Evolutionary conservation across 2,888 invertebrate species (phyloP).

Genomic region (Clepsis dumicolana): DNA sequence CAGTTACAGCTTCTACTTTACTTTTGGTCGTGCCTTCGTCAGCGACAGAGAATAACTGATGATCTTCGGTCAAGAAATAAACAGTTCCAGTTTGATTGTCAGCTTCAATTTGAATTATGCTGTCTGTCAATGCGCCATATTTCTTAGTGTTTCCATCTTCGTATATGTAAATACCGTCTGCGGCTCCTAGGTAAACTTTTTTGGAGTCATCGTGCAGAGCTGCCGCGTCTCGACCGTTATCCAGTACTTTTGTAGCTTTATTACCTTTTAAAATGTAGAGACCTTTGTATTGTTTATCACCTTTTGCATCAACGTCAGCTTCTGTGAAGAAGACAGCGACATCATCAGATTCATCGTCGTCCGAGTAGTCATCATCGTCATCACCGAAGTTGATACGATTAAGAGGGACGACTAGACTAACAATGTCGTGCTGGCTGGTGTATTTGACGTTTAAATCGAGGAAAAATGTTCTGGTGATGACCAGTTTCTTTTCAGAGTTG

Average conservation of each 20-base stretch:
- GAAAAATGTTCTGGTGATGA: constrained; percentile 20
- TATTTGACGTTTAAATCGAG: constrained; percentile 21
- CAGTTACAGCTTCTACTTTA: constrained; percentile 2
- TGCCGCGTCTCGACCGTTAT: constrained; percentile 23
- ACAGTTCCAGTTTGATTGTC: constrained; percentile 27
- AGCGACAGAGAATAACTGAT: constrained; percentile 15
- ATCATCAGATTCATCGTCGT: background rate
- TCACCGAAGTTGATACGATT: constrained; percentile 36
- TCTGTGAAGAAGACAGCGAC: constrained; percentile 26
- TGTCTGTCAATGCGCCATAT: constrained; percentile 24
- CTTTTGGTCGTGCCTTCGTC: constrained; percentile 19
- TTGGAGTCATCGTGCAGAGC: constrained; percentile 25
- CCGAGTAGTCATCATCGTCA: constrained; percentile 5
- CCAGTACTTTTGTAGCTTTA: constrained; percentile 19
- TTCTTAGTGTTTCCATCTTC: constrained; percentile 16
- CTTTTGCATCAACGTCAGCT: constrained; percentile 30
- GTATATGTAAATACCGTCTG: constrained; percentile 31
- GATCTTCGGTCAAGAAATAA: constrained; percentile 16
- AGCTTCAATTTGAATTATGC: constrained; percentile 30
- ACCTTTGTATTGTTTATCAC: constrained; percentile 13
- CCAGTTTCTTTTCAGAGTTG: background rate
- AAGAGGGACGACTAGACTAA: constrained; percentile 26
- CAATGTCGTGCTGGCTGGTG: constrained; percentile 29
- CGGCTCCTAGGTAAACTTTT: constrained; percentile 32
- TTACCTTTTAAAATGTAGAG: constrained; percentile 13